Conservation (phyloP, 2,888 invertebrate species). For the Orthosia gracilis region DNA sequence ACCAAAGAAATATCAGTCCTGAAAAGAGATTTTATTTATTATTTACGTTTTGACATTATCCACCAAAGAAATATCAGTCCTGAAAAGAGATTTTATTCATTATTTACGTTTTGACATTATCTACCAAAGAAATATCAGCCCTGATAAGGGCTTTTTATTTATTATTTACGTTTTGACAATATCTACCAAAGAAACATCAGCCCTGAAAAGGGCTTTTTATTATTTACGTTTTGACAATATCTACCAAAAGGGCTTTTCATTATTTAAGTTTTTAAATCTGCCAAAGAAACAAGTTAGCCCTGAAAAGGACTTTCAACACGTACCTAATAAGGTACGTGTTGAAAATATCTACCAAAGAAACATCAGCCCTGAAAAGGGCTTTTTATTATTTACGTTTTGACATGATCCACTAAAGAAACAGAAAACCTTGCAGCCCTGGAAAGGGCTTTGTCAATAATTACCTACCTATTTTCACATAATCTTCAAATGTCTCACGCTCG, state of each 20-base stretch:
- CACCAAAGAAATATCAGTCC: too few relatives aligned
- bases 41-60: too few relatives aligned
- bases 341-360: neutral
- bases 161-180: neutral
- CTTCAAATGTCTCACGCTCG: constrained; percentile 70
- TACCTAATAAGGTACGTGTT: too few relatives aligned
- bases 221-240: neutral
- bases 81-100: too few relatives aligned
- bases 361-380: neutral
- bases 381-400: constrained; percentile 30
- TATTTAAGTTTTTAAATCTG: neutral
- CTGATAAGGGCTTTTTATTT: neutral
- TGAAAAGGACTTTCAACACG: too few relatives aligned
- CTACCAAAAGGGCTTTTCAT: neutral
- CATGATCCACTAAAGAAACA: constrained; percentile 45
- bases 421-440: constrained; percentile 80
- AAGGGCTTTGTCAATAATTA: constrained; percentile 86
- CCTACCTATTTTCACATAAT: neutral
- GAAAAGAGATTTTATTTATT: too few relatives aligned
- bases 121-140: too few relatives aligned
- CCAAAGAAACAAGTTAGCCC: too few relatives aligned
- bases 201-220: neutral
- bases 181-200: neutral
- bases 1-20: too few relatives aligned
- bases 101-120: too few relatives aligned